Evolutionary conservation across 2,888 invertebrate genomes (phyloP), one percentile per base, ranked within the genome.

Genomic region (Orthonychiurus folsomi): DNA sequence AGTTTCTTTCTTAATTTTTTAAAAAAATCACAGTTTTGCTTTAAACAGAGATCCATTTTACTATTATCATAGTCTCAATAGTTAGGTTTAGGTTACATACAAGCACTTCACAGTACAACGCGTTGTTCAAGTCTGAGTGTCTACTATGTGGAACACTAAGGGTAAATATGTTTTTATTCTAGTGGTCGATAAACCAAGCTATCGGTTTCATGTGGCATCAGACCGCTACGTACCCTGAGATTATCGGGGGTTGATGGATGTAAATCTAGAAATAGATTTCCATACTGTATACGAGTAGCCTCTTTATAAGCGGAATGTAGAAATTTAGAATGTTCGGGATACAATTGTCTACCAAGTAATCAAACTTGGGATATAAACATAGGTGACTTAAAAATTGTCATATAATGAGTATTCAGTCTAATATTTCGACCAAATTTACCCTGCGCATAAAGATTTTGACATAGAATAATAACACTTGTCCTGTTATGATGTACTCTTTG

Each of bases 301-400:
- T 37, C 5, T 37, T 15, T 37, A 37, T 37, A 37, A 37, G 37
- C 37, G 15, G 5, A 5, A 37, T 37, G 15, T 5, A 37, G 37
- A 37, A 37, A 37, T 37, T 37, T 37, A 9, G 37, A 15, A 37
- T 15, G 37, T 37, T 37, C 37, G 15, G 66, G 66, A 50, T 64
- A 59, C 1, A 66, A 15, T 25, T 60, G 55, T 20, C 64, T 15
- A 1, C 59, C 57, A 5, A 66, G 15, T 24, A 53, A 12, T 24
- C 21, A 21, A n/a, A 66, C 28, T 56, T 64, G 64, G 15, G 64
- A 64, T 12, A 25, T 18, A 59, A 66, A 66, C 15, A 62, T 62
- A 26, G 66, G 66, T 1, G 63, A 63, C 27, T 60, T 60, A 53
- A 64, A 66, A 15, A 66, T 63, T 2, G 62, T 26, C 1, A 50